Evolutionary conservation across 2,888 invertebrate genomes (phyloP).

Genomic region (Willowsia nigromaculata): DNA sequence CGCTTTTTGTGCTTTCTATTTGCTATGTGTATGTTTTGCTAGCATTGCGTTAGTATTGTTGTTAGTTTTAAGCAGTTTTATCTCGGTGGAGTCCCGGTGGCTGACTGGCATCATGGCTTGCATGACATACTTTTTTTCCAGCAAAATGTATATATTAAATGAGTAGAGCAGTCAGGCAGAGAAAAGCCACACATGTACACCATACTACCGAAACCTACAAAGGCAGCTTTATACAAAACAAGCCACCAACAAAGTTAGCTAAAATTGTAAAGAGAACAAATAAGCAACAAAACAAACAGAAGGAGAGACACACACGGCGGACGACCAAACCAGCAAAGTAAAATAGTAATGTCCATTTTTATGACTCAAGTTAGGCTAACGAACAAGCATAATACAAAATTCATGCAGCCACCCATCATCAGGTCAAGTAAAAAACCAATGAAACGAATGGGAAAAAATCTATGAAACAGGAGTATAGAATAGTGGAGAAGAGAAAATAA

Average conservation of each 20-base stretch:
- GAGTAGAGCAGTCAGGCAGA: neutral
- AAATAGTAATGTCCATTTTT: neutral
- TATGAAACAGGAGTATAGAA: too few relatives aligned
- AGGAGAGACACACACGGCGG: neutral
- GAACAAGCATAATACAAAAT: neutral
- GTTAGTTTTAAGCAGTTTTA: slow-evolving; percentile 16
- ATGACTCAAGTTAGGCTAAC: neutral
- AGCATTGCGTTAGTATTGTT: neutral
- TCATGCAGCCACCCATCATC: neutral
- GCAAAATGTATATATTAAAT: neutral
- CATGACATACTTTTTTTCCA: slow-evolving; percentile 50
- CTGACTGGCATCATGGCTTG: slow-evolving; percentile 1
- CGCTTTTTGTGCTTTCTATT: neutral
- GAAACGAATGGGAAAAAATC: too few relatives aligned
- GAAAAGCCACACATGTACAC: neutral
- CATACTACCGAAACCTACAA: neutral
- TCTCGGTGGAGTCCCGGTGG: neutral
- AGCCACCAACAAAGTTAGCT: neutral
- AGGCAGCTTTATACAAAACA: neutral
- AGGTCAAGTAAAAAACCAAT: neutral
- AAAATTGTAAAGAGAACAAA: neutral
- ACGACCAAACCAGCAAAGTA: neutral
- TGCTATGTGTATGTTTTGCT: neutral
- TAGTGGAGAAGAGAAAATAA: too few relatives aligned
- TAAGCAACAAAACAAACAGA: neutral